These are phyloP conservation scores for Germaria angustata DNA, from an alignment of 2,888 invertebrate species.

Conservation along the genomic window DNA sequence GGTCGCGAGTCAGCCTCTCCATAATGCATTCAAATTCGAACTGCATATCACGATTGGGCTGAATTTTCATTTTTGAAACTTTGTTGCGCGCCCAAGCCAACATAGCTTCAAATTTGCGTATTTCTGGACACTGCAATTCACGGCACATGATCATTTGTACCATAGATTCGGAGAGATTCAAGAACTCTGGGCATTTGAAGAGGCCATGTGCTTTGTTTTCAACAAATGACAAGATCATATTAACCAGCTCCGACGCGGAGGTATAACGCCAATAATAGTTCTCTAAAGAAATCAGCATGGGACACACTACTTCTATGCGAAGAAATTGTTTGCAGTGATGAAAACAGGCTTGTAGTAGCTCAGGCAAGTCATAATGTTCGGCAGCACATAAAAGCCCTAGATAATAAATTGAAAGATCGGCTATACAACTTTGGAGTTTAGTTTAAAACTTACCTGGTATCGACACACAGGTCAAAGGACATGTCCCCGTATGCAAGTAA, in stretches of 20 bases:
- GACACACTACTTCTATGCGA: conserved; percentile 94
- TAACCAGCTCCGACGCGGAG: conserved; percentile 94
- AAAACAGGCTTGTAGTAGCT: conserved; percentile 95
- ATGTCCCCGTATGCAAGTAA: conserved; percentile 95
- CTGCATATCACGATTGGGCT: conserved; percentile 90
- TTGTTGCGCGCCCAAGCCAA: conserved; percentile 93
- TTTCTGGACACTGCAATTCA: conserved; percentile 93
- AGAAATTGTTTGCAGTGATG: conserved; percentile 97
- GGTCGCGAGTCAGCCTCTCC: conserved; percentile 93
- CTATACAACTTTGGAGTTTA: not conserved
- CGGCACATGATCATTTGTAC: conserved; percentile 96
- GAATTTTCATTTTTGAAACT: conserved; percentile 85
- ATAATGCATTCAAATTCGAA: conserved; percentile 95
- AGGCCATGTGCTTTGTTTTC: conserved; percentile 92
- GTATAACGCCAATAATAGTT: conserved; percentile 98
- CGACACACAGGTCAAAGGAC: conserved; percentile 93
- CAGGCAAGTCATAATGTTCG: conserved; percentile 95
- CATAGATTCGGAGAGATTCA: conserved; percentile 95
- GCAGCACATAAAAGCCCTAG: conserved; percentile 91
- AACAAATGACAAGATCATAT: conserved; percentile 95
- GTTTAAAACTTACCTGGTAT: conserved; percentile 85
- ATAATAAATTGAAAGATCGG: not conserved
- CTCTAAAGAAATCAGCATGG: conserved; percentile 94
- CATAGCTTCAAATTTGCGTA: conserved; percentile 96
- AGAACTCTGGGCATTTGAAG: conserved; percentile 91